phyloP scores from a whole-genome alignment of 2,113 vertebrate species.

The Eubucco bourcierii region DNA sequence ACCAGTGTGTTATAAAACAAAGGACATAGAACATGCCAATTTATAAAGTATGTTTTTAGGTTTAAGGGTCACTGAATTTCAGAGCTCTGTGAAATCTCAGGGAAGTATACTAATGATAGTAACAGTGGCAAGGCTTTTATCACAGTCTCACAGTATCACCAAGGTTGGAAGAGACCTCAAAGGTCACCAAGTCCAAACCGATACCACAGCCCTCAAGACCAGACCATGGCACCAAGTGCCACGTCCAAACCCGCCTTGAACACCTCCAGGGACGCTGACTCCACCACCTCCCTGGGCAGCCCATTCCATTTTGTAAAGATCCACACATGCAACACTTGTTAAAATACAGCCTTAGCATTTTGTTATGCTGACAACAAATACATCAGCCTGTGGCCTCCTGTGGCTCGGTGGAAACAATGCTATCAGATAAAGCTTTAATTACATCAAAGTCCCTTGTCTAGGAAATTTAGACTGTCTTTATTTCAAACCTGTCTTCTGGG shows the following conservation, averaged over 20 bases:
- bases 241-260: no score
- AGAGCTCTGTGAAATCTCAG: neutral
- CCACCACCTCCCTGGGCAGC: no score
- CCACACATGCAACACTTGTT: neutral
- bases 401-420: constrained; percentile 14
- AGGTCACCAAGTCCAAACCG: no score
- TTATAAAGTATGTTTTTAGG: neutral
- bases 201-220: no score
- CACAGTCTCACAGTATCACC: no score
- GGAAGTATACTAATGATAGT: neutral
- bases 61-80: neutral
- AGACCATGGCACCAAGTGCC: no score
- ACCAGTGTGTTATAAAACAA: neutral
- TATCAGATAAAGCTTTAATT: constrained; percentile 27
- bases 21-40: neutral
- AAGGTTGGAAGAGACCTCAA: no score
- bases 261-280: no score
- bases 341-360: neutral
- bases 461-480: constrained; percentile 17
- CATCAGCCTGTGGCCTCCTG: neutral
- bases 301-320: neutral
- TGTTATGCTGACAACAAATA: neutral
- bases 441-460: neutral
- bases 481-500: constrained; percentile 18
- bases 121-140: neutral